Evolutionary conservation across 2,888 invertebrate species (phyloP), one percentile per base, ranked within the genome.

Genomic region (Gandaritis pyraliata): DNA sequence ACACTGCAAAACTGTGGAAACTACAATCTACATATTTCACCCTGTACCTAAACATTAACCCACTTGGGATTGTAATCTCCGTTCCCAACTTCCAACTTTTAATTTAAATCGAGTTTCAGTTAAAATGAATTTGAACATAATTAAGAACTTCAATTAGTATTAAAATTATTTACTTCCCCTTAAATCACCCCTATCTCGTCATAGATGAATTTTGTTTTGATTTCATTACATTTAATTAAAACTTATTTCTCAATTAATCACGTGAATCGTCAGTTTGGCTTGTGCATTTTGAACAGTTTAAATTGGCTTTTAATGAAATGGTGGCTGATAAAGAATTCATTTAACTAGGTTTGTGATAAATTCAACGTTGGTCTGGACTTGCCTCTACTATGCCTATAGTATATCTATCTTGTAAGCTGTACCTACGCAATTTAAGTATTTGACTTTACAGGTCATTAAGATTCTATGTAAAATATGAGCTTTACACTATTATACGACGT

Each of bases 81-180:
- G 46, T 58, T n/a, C 59, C 39, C 53, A 61, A 61, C 61, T 56
- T 61, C 55, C 61, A 61, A 62, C 59, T 73, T 74, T 69, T 59
- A 73, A 73, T 72, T 67, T 69, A 60, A 73, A 70, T 64, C 66
- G 63, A 68, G 64, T 70, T 65, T 60, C 67, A 62, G 50, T 58
- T 65, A 39, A 72, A 69, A 66, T 65, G 61, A 61, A 71, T 70
- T 70, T 56, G 56, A 66, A 71, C 60, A 67, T 70, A 54, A 69
- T 66, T 64, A 50, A 56, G 52, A 61, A 61, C 52, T 68, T 58
- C 41, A 64, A 63, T 65, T 62, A 43, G 63, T 61, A 64, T 65
- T 52, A 43, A 53, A 64, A 61, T 70, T 65, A 67, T 59, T 68
- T 63, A 65, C 59, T 30, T 49, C 54, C 36, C 41, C 45, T 61